A percentile compares a stretch with the other conserved stretches of the same genome.
Evolutionary conservation across 2,797 vertebrate genomes (phyloP).

Genomic region (Loriculus beryllinus): DNA sequence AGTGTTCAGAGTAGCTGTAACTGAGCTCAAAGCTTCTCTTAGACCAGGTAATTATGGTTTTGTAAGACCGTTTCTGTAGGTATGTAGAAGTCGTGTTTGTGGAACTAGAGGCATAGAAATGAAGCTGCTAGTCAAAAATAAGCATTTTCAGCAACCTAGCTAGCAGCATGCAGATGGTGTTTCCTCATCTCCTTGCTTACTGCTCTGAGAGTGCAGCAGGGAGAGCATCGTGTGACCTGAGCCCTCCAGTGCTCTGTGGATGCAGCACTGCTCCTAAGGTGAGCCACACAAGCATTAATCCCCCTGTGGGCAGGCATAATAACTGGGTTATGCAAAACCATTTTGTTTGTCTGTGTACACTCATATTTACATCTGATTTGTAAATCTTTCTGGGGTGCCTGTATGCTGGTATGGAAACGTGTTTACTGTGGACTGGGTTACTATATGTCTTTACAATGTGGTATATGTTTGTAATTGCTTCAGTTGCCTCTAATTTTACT

Average conservation of each 20-base stretch:
- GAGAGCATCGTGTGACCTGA: fast-evolving
- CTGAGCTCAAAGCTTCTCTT: not conserved
- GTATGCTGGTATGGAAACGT: not conserved
- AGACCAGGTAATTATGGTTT: not conserved
- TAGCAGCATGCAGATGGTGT: fast-evolving
- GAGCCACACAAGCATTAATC: not conserved
- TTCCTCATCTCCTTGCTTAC: not conserved
- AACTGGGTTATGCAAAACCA: not conserved
- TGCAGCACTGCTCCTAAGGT: fast-evolving
- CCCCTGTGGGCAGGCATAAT: not conserved
- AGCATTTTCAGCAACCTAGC: not conserved
- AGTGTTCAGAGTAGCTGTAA: not conserved
- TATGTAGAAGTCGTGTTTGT: not conserved
- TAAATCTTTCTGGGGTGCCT: not conserved
- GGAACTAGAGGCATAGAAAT: not conserved
- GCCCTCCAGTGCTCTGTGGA: fast-evolving
- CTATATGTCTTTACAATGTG: fast-evolving
- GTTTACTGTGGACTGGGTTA: not conserved
- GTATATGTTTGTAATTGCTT: not conserved
- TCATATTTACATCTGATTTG: fast-evolving
- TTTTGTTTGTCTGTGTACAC: not conserved
- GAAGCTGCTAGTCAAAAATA: not conserved
- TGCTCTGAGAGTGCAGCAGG: not conserved
- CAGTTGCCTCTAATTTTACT: not conserved
- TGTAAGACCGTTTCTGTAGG: not conserved